Evolutionary conservation across 2,113 vertebrate species (phyloP).

Genomic region (Rostratula benghalensis): DNA sequence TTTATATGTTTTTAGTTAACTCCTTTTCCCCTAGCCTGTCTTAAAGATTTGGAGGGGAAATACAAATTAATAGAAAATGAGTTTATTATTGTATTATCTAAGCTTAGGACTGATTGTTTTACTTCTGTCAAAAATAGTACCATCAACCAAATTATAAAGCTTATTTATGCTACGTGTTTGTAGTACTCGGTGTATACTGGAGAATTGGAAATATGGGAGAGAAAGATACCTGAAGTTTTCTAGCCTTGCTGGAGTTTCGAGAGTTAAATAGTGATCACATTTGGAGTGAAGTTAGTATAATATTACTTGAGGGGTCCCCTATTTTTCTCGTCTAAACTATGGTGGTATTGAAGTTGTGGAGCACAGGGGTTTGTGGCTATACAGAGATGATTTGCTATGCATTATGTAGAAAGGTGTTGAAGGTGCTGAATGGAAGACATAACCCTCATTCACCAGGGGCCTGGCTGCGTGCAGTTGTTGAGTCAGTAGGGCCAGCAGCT

Average conservation of each 20-base stretch:
- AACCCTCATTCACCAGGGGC: accelerated
- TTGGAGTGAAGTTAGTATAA: not conserved
- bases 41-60: not conserved
- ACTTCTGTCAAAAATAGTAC: not conserved
- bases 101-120: not conserved
- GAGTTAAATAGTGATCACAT: not conserved
- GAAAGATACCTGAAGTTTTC: not conserved
- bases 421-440: not conserved
- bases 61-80: not conserved
- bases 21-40: not conserved
- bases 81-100: not conserved
- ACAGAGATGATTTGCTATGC: not conserved
- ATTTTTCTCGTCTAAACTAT: not conserved
- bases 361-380: not conserved
- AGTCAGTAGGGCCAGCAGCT: accelerated
- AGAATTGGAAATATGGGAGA: not conserved
- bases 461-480: not conserved
- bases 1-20: not conserved
- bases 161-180: not conserved
- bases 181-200: not conserved
- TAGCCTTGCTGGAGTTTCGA: not conserved
- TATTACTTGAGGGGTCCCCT: not conserved
- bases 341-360: not conserved
- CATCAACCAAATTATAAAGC: not conserved
- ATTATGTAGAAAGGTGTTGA: not conserved